These are phyloP conservation scores for Digitonthophagus gazella DNA, from an alignment of 2,888 invertebrate species.

Conservation along the genomic window DNA sequence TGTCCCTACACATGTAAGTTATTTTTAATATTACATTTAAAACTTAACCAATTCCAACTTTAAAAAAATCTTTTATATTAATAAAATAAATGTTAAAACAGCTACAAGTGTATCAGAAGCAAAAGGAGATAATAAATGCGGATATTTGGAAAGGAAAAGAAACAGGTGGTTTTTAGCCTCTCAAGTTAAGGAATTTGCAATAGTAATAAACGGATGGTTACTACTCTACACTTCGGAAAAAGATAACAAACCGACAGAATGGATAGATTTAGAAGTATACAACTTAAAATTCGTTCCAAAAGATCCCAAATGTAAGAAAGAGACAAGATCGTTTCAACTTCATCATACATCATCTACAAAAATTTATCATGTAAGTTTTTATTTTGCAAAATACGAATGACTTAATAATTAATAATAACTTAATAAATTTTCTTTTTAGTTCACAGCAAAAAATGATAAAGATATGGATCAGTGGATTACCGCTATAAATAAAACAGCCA, in stretches of 20 bases:
- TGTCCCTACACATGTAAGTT: conserved; percentile 5
- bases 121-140: conserved; percentile 16
- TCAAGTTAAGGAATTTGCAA: conserved; percentile 19
- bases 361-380: not conserved
- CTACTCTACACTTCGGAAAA: conserved; percentile 19
- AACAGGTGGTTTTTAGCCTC: conserved; percentile 19
- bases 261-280: conserved; percentile 7
- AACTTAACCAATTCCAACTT: not conserved
- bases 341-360: conserved; percentile 8
- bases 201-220: conserved; percentile 19
- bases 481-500: conserved; percentile 9
- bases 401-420: not conserved
- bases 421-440: conserved; percentile 13
- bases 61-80: not conserved
- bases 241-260: conserved; percentile 19
- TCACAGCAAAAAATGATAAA: conserved; percentile 23
- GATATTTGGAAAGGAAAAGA: conserved; percentile 21
- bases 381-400: not conserved
- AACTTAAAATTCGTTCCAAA: conserved; percentile 1
- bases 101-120: conserved; percentile 8
- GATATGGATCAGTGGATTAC: conserved; percentile 26
- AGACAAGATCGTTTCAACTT: conserved; percentile 20
- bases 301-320: conserved; percentile 4
- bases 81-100: no score
- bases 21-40: not conserved